These are phyloP conservation scores for Periophthalmodon schlosseri DNA, from an alignment of 2,113 vertebrate species.

Conservation along the genomic window DNA sequence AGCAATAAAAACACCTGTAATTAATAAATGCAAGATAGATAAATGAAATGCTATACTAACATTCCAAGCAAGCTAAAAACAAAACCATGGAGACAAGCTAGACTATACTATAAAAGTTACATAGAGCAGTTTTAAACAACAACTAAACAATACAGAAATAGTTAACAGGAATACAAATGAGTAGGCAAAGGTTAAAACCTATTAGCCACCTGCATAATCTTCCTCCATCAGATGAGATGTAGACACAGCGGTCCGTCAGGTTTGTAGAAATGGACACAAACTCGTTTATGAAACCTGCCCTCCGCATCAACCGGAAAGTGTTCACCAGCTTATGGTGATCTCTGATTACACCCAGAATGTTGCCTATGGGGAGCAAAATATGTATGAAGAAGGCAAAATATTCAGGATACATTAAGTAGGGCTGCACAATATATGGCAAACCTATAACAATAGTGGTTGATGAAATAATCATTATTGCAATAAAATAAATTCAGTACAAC, in stretches of 20 bases:
- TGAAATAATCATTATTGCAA: background rate
- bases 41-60: too few species aligned
- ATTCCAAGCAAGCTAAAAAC: too few species aligned
- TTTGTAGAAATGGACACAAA: conserved; percentile 99
- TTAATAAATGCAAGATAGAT: too few species aligned
- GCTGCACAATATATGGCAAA: too few species aligned
- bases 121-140: too few species aligned
- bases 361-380: conserved; percentile 75
- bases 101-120: too few species aligned
- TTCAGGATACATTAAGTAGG: background rate
- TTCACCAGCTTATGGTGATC: conserved; percentile 90
- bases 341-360: conserved; percentile 94
- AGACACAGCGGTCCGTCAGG: conserved; percentile 93
- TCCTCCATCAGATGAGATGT: conserved; percentile 97
- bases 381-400: background rate
- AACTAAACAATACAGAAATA: too few species aligned
- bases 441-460: background rate
- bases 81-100: too few species aligned
- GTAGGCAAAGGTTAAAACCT: background rate
- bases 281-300: conserved; percentile 95
- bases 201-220: conserved; percentile 87
- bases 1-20: too few species aligned
- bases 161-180: background rate
- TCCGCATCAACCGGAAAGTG: conserved; percentile 94
- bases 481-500: too few species aligned